phyloP scores from a whole-genome alignment of 1,140 invertebrate genomes.

The Trichonephila inaurata region DNA sequence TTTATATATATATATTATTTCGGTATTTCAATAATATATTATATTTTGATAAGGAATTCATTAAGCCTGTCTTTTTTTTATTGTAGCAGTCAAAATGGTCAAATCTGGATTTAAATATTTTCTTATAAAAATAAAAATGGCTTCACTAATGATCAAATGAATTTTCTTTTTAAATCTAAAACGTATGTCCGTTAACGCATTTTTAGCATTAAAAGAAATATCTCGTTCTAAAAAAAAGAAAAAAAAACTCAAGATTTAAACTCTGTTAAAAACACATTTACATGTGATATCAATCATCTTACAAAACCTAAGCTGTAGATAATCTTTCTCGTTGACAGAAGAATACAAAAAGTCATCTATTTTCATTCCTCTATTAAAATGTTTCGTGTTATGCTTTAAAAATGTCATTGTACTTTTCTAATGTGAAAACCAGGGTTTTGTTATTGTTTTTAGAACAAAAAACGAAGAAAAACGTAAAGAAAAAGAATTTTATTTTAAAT shows the following conservation, averaged over 20 bases:
- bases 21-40: no score
- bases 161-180: no score
- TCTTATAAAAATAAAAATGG: no score
- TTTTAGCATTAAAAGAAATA: no score
- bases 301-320: background rate
- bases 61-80: no score
- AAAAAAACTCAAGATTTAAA: background rate
- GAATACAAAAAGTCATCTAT: constrained; percentile 16
- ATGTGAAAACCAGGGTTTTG: background rate
- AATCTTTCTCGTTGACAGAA: background rate
- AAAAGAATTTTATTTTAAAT: background rate
- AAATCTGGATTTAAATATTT: no score
- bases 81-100: no score
- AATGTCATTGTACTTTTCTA: background rate
- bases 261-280: constrained; percentile 5
- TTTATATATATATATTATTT: no score
- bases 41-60: no score
- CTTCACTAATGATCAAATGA: no score
- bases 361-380: constrained; percentile 25
- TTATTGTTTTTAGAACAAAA: background rate
- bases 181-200: no score
- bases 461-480: background rate
- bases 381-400: background rate
- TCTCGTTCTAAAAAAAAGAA: background rate
- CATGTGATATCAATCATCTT: background rate